Conservation (phyloP, 2,888 invertebrate genomes). For the Ophion ventricosus region DNA sequence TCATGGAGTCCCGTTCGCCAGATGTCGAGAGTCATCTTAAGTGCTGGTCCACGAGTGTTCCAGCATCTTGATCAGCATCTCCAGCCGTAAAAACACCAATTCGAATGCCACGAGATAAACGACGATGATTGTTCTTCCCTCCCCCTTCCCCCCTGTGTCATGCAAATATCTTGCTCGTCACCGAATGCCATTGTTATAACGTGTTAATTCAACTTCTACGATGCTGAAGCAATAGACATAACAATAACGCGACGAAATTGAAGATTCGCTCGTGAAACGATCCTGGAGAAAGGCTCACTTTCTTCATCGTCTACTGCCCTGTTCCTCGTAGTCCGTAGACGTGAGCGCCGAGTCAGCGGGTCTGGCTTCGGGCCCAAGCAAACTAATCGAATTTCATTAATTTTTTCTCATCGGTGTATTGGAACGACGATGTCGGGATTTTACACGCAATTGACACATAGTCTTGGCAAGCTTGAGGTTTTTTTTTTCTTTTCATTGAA, state of each 20-base stretch:
- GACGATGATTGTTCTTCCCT: constrained; percentile 28
- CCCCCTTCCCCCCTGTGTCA: not conserved
- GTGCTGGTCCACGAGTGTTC: constrained; percentile 63
- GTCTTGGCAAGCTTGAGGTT: not conserved
- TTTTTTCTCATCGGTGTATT: too few relatives aligned
- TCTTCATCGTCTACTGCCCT: constrained; percentile 67
- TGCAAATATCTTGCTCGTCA: not conserved
- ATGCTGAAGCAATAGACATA: too few relatives aligned
- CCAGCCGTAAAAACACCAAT: constrained; percentile 18
- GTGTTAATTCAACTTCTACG: not conserved
- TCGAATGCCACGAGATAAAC: not conserved
- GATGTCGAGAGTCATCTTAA: constrained; percentile 73
- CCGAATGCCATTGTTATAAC: not conserved
- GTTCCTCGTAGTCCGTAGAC: constrained; percentile 71
- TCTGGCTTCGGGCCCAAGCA: too few relatives aligned
- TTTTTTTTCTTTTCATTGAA: not conserved
- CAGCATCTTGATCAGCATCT: constrained; percentile 69
- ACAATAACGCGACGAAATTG: not conserved
- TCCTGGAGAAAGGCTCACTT: constrained; percentile 47
- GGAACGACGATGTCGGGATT: not conserved
- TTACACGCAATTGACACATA: not conserved
- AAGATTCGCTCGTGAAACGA: constrained; percentile 32
- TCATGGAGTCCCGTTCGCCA: constrained; percentile 67
- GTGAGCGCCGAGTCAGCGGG: constrained; percentile 78
- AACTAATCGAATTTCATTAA: too few relatives aligned